Evolutionary conservation across 2,113 vertebrate genomes (phyloP).

Genomic region (Hemichromis elongatus): DNA sequence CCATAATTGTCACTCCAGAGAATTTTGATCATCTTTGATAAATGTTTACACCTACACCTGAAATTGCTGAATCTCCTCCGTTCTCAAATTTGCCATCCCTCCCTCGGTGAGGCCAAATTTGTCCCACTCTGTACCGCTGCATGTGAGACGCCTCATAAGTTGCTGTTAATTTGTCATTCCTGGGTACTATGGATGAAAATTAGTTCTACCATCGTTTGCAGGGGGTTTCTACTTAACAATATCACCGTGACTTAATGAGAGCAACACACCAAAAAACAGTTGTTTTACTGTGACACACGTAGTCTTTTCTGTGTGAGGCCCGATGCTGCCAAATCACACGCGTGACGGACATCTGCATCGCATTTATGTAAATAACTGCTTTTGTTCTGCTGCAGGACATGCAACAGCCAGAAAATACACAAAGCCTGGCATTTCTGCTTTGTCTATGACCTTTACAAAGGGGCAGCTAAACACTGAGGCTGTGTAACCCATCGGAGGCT

Average conservation of each 20-base stretch:
- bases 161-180: not conserved
- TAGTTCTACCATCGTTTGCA: not conserved
- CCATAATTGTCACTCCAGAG: not conserved
- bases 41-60: not conserved
- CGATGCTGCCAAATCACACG: slow-evolving; percentile 1
- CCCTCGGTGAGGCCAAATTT: not conserved
- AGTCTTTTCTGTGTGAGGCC: not conserved
- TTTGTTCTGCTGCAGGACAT: slow-evolving; percentile 39
- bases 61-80: not conserved
- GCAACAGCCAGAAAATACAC: slow-evolving; percentile 18
- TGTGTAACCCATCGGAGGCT: slow-evolving; percentile 11
- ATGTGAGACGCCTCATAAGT: not conserved
- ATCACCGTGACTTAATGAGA: too few relatives aligned
- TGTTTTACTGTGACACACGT: not conserved
- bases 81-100: not conserved
- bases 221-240: not conserved
- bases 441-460: slow-evolving; percentile 57
- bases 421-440: slow-evolving; percentile 47
- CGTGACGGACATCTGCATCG: slow-evolving; percentile 10
- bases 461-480: slow-evolving; percentile 27
- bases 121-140: not conserved
- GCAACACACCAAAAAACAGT: too few relatives aligned
- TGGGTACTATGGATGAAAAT: not conserved
- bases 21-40: not conserved
- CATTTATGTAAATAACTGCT: slow-evolving; percentile 41